These are phyloP conservation scores for Galaxias olidus DNA, from an alignment of 2,797 vertebrate species.

Conservation along the genomic window DNA sequence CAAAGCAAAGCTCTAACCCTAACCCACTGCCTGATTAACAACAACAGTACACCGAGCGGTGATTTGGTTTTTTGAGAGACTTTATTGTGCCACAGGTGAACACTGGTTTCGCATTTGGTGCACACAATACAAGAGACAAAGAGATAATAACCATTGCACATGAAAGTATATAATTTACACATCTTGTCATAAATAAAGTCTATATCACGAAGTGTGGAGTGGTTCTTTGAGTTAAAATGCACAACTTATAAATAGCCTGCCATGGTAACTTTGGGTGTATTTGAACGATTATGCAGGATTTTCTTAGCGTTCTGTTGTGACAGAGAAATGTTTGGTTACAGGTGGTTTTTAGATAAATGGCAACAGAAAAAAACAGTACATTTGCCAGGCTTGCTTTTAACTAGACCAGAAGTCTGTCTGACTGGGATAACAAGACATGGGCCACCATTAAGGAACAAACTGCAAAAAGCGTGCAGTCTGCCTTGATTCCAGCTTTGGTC, in stretches of 20 bases:
- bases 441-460: background rate
- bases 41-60: too few species aligned
- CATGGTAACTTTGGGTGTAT: slow-evolving; percentile 20
- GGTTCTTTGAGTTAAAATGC: slow-evolving; percentile 57
- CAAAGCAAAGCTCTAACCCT: too few species aligned
- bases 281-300: background rate
- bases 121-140: slow-evolving; percentile 59
- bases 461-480: background rate
- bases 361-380: too few species aligned
- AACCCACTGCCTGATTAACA: too few species aligned
- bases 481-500: slow-evolving; percentile 33
- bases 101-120: slow-evolving; percentile 58
- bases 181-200: slow-evolving; percentile 72
- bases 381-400: slow-evolving; percentile 2
- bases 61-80: slow-evolving; percentile 40
- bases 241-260: slow-evolving; percentile 41
- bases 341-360: too few species aligned
- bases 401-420: slow-evolving; percentile 2
- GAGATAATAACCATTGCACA: slow-evolving; percentile 66
- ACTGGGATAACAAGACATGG: background rate
- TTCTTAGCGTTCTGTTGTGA: background rate
- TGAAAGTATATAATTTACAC: slow-evolving; percentile 67
- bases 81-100: slow-evolving; percentile 72
- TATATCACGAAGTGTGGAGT: slow-evolving; percentile 55
- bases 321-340: slow-evolving; percentile 25